Evolutionary conservation across 2,888 invertebrate species (phyloP).

Genomic region (Phania funesta): DNA sequence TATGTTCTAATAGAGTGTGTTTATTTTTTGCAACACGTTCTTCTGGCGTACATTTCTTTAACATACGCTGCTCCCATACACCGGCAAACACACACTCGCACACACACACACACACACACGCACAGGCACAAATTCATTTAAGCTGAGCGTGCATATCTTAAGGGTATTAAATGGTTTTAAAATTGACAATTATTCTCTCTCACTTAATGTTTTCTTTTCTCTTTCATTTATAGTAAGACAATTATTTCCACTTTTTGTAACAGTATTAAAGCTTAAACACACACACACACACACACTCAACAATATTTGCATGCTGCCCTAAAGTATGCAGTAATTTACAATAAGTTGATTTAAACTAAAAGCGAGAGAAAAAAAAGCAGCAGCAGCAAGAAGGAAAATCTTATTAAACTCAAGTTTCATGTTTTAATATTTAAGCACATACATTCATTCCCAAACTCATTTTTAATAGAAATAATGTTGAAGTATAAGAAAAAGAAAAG

Average conservation of each 20-base stretch:
- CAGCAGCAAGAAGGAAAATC: background rate
- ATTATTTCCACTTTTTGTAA: conserved; percentile 49
- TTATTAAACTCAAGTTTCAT: conserved; percentile 41
- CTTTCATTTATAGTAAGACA: conserved; percentile 46
- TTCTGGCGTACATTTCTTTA: conserved; percentile 21
- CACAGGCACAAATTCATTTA: background rate
- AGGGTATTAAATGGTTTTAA: conserved; percentile 62
- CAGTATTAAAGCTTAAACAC: conserved; percentile 3
- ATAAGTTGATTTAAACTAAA: background rate
- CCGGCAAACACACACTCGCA: background rate
- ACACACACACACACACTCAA: background rate
- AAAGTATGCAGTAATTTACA: conserved; percentile 37
- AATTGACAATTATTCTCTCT: conserved; percentile 56
- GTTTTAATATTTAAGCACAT: conserved; percentile 15
- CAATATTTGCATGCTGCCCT: conserved; percentile 4
- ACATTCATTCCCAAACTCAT: background rate
- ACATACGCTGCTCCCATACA: background rate
- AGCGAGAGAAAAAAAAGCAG: background rate
- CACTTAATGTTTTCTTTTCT: background rate
- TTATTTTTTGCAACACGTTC: conserved; percentile 49
- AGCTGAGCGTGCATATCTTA: conserved; percentile 63
- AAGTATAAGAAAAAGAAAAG: background rate
- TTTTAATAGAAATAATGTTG: background rate
- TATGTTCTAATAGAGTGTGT: conserved; percentile 46
- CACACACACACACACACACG: background rate